Evolutionary conservation across 2,113 vertebrate genomes (phyloP).

Genomic region (Bos taurus): DNA sequence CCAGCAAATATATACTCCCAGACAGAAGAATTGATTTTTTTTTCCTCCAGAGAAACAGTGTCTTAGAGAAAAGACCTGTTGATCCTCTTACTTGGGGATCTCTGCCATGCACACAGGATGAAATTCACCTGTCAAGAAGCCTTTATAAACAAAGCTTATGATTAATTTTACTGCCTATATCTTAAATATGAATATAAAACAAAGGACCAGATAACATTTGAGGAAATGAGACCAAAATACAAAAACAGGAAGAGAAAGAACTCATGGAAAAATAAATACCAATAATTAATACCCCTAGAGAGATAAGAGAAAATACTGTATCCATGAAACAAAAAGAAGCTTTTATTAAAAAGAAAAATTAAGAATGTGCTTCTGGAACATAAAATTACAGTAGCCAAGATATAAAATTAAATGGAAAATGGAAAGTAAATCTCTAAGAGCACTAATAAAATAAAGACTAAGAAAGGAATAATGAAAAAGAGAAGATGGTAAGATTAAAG

Average conservation of each 20-base stretch:
- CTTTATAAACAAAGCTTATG: neutral
- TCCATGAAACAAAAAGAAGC: neutral
- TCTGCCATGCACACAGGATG: neutral
- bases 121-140: neutral
- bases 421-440: slow-evolving; percentile 21
- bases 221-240: neutral
- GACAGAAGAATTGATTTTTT: neutral
- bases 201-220: neutral
- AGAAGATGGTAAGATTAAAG: slow-evolving; percentile 9
- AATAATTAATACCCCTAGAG: neutral
- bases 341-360: slow-evolving; percentile 57
- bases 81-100: neutral
- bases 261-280: neutral
- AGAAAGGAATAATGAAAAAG: slow-evolving; percentile 24
- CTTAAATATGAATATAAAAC: neutral
- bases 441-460: slow-evolving; percentile 27
- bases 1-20: neutral
- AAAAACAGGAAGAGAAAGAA: neutral
- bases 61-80: neutral
- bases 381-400: slow-evolving; percentile 13
- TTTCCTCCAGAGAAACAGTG: neutral
- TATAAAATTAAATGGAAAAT: slow-evolving; percentile 33
- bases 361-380: neutral
- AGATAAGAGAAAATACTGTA: neutral
- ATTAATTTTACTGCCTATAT: neutral